A percentile compares a stretch with the other conserved stretches of the same genome.
Conservation (phyloP, 2,113 vertebrate genomes). For the Epinephelus fuscoguttatus region DNA sequence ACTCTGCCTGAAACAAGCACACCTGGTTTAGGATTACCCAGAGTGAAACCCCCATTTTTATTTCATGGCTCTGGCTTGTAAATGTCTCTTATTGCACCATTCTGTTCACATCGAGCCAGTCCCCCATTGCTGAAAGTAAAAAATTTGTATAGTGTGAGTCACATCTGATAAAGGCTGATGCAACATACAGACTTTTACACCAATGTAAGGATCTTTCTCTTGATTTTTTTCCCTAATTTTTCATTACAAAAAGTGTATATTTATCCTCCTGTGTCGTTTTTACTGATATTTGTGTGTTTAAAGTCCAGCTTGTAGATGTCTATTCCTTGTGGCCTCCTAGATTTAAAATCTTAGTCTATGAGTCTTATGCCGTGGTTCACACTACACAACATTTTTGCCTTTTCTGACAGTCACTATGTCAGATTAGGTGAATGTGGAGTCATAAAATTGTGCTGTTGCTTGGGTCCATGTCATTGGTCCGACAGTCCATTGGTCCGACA, state of each 20-base stretch:
- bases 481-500: too few relatives aligned
- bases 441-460: too few relatives aligned
- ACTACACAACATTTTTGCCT: too few relatives aligned
- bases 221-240: not conserved
- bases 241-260: not conserved
- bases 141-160: not conserved
- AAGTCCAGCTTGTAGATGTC: not conserved
- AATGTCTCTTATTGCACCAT: slow-evolving; percentile 13
- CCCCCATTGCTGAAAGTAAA: not conserved
- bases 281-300: not conserved
- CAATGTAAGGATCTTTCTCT: not conserved
- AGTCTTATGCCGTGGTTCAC: not conserved
- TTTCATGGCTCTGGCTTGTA: slow-evolving; percentile 22
- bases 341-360: not conserved
- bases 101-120: not conserved
- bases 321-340: not conserved
- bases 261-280: not conserved
- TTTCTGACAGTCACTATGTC: too few relatives aligned
- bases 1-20: not conserved
- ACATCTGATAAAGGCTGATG: not conserved
- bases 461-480: too few relatives aligned
- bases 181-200: not conserved
- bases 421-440: too few relatives aligned
- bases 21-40: slow-evolving; percentile 11
- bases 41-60: not conserved